Percentiles rank a stretch among this genome's conserved stretches.
These are phyloP conservation scores for Cataglyphis rosenhaueri DNA, from an alignment of 2,888 invertebrate genomes.

Conservation along the genomic window DNA sequence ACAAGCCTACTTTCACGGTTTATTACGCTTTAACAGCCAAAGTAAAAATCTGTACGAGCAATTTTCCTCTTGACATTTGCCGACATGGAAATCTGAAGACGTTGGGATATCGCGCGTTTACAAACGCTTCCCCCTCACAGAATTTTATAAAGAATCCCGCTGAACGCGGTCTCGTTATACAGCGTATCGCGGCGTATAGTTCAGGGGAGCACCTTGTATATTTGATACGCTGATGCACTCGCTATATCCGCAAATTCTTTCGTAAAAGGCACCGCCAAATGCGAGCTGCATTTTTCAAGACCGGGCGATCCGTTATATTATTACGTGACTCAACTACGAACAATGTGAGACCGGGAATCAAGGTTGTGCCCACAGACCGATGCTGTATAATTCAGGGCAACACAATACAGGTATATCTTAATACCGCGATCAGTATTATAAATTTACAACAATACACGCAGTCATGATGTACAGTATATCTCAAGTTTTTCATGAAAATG, in stretches of 20 bases:
- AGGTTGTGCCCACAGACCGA: slow-evolving; percentile 34
- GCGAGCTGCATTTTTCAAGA: slow-evolving; percentile 49
- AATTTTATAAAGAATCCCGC: slow-evolving; percentile 57
- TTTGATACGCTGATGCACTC: slow-evolving; percentile 61
- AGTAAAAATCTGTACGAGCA: slow-evolving; percentile 44
- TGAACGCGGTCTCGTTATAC: slow-evolving; percentile 61
- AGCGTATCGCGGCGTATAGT: slow-evolving; percentile 50
- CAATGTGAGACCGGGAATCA: slow-evolving; percentile 57
- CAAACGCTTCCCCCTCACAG: slow-evolving; percentile 23
- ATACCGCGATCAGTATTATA: slow-evolving; percentile 3
- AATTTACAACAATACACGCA: slow-evolving; percentile 1
- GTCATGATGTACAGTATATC: not conserved
- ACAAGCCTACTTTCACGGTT: slow-evolving; percentile 18
- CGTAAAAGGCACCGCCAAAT: slow-evolving; percentile 51
- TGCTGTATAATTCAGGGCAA: slow-evolving; percentile 24
- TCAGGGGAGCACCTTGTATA: slow-evolving; percentile 52
- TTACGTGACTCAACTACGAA: slow-evolving; percentile 70
- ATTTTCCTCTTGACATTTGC: slow-evolving; percentile 49
- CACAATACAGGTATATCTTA: slow-evolving; percentile 18
- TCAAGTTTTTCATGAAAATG: not conserved
- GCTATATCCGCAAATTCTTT: slow-evolving; percentile 58
- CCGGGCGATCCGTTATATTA: slow-evolving; percentile 61
- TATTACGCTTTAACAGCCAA: slow-evolving; percentile 44
- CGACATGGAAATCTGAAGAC: slow-evolving; percentile 42
- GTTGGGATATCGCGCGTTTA: slow-evolving; percentile 40